A percentile compares a stretch with the other conserved stretches of the same genome.
These are phyloP conservation scores for Perccottus glenii DNA, from an alignment of 2,113 vertebrate species.

Conservation along the genomic window DNA sequence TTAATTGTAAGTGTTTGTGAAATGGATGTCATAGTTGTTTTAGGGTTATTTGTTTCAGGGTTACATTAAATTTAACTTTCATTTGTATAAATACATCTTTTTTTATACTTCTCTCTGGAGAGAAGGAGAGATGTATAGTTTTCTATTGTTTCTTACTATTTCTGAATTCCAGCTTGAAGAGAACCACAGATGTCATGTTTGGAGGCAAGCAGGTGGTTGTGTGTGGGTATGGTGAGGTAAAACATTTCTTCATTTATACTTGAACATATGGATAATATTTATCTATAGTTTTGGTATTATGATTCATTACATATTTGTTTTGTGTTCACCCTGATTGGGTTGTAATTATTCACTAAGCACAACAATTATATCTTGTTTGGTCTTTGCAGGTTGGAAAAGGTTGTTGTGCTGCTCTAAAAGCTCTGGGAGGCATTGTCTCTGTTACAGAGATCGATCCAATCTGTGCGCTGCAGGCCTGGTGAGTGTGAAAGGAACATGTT, in stretches of 20 bases:
- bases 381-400: constrained; percentile 92
- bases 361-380: not conserved
- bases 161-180: constrained; percentile 86
- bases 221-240: constrained; percentile 97
- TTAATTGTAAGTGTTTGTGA: too few species aligned
- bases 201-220: constrained; percentile 98
- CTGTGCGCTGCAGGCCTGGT: constrained; percentile 97
- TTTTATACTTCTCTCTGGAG: too few species aligned
- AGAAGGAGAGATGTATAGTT: too few species aligned
- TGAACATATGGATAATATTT: not conserved
- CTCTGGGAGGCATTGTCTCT: constrained; percentile 91
- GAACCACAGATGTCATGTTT: constrained; percentile 99
- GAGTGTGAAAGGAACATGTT: constrained; percentile 58
- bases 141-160: not conserved
- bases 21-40: too few species aligned
- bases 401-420: constrained; percentile 95
- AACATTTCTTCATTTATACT: constrained; percentile 4
- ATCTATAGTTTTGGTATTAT: too few species aligned
- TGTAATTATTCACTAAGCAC: not conserved
- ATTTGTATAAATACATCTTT: too few species aligned
- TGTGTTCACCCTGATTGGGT: not conserved
- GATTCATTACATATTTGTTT: not conserved
- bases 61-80: too few species aligned
- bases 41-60: too few species aligned
- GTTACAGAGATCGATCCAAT: constrained; percentile 98